phyloP scores from a whole-genome alignment of 2,888 invertebrate species.

The Cecidostiba fungosa region DNA sequence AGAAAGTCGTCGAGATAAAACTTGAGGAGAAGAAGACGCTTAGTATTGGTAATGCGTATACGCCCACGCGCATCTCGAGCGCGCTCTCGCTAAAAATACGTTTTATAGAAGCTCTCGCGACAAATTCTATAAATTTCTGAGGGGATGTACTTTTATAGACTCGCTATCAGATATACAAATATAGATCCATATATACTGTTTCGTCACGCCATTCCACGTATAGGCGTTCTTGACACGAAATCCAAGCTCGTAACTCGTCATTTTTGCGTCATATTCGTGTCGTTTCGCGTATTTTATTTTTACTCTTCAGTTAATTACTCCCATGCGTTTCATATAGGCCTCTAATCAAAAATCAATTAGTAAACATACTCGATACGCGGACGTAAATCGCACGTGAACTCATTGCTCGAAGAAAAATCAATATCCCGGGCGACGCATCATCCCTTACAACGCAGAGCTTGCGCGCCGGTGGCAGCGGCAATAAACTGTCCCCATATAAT shows the following conservation, averaged over 20 bases:
- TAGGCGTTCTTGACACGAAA: background rate
- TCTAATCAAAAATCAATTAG: background rate
- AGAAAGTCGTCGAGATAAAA: background rate
- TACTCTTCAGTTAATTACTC: background rate
- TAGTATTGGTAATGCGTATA: background rate
- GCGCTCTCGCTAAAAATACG: conserved; percentile 39
- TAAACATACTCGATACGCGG: background rate
- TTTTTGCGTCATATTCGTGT: background rate
- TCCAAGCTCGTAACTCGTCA: background rate
- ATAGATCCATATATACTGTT: conserved; percentile 2
- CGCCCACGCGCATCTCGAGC: background rate
- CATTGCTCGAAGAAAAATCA: background rate
- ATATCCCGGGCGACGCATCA: background rate
- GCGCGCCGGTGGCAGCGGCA: background rate
- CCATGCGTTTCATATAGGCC: too few species aligned
- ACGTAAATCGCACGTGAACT: background rate
- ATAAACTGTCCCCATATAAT: conserved; percentile 38
- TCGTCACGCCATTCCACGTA: background rate
- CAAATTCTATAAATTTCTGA: conserved; percentile 46
- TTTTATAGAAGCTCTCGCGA: conserved; percentile 37
- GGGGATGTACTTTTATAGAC: conserved; percentile 31
- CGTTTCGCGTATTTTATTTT: too few species aligned
- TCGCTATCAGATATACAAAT: conserved; percentile 25
- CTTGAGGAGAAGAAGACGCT: background rate
- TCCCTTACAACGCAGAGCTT: background rate